Conservation (phyloP, 2,797 vertebrate species). For the Malurus splendens region DNA sequence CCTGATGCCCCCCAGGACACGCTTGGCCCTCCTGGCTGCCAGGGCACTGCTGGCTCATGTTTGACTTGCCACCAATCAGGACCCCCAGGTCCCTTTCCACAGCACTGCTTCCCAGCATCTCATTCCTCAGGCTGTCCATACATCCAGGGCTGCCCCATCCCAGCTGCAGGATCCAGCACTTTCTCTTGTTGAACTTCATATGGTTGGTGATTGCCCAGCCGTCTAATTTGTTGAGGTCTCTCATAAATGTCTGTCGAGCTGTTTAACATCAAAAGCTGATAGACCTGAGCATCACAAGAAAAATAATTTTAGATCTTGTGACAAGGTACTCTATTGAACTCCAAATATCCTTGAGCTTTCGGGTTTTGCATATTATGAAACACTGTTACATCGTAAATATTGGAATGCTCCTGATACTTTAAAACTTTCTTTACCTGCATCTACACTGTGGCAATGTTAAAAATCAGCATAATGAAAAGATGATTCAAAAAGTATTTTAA, state of each 20-base stretch:
- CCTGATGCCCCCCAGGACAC: neutral
- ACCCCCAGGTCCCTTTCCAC: accelerated
- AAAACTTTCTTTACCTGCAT: neutral
- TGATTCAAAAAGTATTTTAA: neutral
- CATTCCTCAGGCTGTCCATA: neutral
- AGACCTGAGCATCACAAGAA: neutral
- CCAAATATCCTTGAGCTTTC: neutral
- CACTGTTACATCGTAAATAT: neutral
- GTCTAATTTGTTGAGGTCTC: neutral
- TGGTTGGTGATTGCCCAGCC: neutral
- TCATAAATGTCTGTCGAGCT: neutral
- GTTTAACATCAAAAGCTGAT: neutral
- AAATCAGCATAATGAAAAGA: neutral
- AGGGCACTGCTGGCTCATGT: neutral
- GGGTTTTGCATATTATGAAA: neutral
- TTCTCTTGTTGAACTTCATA: neutral
- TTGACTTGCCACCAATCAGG: accelerated
- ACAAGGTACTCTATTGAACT: neutral
- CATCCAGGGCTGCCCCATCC: neutral
- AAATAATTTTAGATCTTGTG: neutral
- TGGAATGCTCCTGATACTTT: neutral
- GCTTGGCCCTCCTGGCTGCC: neutral
- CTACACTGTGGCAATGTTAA: neutral
- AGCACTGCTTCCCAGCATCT: neutral
- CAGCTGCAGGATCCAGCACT: neutral